Evolutionary conservation across 2,888 invertebrate species (phyloP), one percentile per base, ranked within the genome.

Genomic region (Megamerina dolium): DNA sequence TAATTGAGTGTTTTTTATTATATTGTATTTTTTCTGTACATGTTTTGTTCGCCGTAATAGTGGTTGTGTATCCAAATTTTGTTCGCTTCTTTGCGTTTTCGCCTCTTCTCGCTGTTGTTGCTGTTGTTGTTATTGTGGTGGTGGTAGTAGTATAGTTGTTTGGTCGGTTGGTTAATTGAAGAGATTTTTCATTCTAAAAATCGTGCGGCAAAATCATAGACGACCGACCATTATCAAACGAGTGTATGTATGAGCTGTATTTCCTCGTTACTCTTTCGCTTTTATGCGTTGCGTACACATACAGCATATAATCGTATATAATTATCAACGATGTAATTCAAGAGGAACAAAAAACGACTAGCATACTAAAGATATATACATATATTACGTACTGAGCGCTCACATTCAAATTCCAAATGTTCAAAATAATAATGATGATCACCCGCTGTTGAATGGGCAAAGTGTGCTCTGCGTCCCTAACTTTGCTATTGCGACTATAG

Each of bases 141-240:
- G 37, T 48, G 41, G 44, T 45, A 46, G 39, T 35, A 45, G 23
- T 35, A 23, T 44, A 46, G 35, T 45, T 38, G 41, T 44, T 48
- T 30, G 39, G 48, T 43, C n/a, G n/a, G n/a, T n/a, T n/a, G 46
- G 48, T 54, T 53, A 52, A 43, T 48, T 59, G 57, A 61, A 50
- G 54, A 54, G 58, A 59, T 53, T 51, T 55, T 60, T 60, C 57
- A 61, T 60, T 59, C 59, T 60, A 54, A 60, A 61, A 58, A 51
- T 49, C 49, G 42, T 38, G 37, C 31, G 32, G 38, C 37, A 31
- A 20, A 42, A 42, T 20, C 41, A 27, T 33, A 20, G 29, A 18
- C 41, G 29, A 21, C 41, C 32, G 37, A 14, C 40, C 43, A 41
- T 44, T 37, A n/a, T n/a, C n/a, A 44, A 33, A 41, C 29, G 20